These are phyloP conservation scores for Callochromis pleurospilus DNA, from an alignment of 2,113 vertebrate species.

Conservation along the genomic window DNA sequence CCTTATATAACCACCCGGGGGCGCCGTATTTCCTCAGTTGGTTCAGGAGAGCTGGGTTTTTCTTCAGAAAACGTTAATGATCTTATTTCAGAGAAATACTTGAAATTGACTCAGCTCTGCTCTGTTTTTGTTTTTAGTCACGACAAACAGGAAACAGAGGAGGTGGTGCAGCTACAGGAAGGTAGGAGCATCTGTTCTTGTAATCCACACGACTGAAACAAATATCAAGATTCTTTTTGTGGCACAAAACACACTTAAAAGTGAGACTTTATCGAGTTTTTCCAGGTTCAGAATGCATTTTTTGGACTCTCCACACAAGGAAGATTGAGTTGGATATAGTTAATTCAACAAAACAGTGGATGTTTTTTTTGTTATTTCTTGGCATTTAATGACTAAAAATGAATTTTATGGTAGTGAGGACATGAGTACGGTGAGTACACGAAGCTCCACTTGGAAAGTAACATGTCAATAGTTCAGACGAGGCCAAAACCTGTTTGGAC, in stretches of 20 bases:
- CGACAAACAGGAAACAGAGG: constrained; percentile 86
- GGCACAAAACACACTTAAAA: background rate
- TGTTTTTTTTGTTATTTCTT: background rate
- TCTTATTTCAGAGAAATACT: background rate
- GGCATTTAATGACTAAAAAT: fast-evolving
- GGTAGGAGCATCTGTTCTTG: constrained; percentile 55
- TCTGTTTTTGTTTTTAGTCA: constrained; percentile 70
- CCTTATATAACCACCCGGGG: background rate
- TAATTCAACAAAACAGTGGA: background rate
- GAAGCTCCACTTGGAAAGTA: background rate
- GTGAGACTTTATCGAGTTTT: background rate
- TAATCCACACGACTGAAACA: background rate
- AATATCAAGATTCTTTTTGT: background rate
- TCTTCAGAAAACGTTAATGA: background rate
- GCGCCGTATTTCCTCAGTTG: background rate
- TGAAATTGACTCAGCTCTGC: background rate
- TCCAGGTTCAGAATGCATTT: background rate
- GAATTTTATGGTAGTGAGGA: background rate
- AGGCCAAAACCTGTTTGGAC: background rate
- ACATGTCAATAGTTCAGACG: fast-evolving
- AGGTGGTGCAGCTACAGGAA: constrained; percentile 85
- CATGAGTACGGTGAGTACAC: background rate
- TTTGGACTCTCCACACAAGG: background rate
- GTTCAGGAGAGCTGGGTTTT: background rate
- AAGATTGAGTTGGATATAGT: background rate